A percentile compares a stretch with the other conserved stretches of the same genome.
phyloP scores from a whole-genome alignment of 2,797 vertebrate genomes.

The Oreochromis grahami region DNA sequence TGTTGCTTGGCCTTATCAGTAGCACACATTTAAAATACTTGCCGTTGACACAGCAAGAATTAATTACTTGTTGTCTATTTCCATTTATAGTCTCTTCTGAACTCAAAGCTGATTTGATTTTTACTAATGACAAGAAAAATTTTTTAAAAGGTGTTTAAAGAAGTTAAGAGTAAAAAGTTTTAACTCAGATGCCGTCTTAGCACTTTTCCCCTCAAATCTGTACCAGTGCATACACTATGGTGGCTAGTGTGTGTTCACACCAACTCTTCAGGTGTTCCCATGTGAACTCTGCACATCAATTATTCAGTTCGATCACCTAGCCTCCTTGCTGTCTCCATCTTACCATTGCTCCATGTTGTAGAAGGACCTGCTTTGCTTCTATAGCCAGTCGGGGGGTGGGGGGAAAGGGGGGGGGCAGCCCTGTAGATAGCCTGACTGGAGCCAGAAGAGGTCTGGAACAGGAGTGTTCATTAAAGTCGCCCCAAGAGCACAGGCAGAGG shows the following conservation, averaged over 20 bases:
- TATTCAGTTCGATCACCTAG: conserved; percentile 75
- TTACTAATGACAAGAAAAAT: not conserved
- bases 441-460: conserved; percentile 66
- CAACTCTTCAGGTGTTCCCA: conserved; percentile 56
- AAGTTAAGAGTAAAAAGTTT: not conserved
- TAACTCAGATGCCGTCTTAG: not conserved
- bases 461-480: conserved; percentile 79
- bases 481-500: conserved; percentile 70
- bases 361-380: conserved; percentile 36
- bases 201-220: not conserved
- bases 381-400: conserved; percentile 30
- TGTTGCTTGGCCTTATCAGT: conserved; percentile 12
- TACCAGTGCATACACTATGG: not conserved
- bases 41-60: not conserved
- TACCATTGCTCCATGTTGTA: conserved; percentile 47
- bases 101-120: not conserved
- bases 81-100: not conserved
- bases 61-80: not conserved
- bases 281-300: conserved; percentile 73
- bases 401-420: conserved; percentile 26
- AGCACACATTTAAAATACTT: conserved; percentile 3
- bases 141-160: not conserved
- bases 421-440: conserved; percentile 73
- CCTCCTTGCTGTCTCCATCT: conserved; percentile 54
- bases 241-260: conserved; percentile 42